These are phyloP conservation scores for Colostygia pectinataria DNA, from an alignment of 2,888 invertebrate species.

Conservation along the genomic window DNA sequence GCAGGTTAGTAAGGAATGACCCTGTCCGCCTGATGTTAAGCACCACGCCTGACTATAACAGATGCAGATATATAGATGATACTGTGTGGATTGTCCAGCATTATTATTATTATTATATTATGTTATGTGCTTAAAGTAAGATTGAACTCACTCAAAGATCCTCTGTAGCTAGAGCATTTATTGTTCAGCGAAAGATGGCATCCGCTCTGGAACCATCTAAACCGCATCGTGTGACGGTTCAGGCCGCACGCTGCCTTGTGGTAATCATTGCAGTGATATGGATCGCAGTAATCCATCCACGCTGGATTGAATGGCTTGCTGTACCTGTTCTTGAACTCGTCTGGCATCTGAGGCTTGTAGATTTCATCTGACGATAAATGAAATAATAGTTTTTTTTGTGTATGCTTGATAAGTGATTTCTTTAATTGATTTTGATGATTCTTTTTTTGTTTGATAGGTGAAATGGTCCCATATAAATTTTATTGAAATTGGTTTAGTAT, in stretches of 20 bases:
- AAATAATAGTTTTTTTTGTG: neutral
- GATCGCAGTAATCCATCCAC: conserved; percentile 69
- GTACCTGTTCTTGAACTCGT: conserved; percentile 30
- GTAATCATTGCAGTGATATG: conserved; percentile 63
- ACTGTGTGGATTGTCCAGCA: too few relatives aligned
- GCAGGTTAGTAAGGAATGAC: too few relatives aligned
- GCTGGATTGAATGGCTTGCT: conserved; percentile 38
- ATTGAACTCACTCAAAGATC: conserved; percentile 55
- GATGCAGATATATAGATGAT: too few relatives aligned
- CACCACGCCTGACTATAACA: too few relatives aligned
- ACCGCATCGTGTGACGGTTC: conserved; percentile 48
- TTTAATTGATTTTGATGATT: too few relatives aligned
- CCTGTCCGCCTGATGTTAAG: too few relatives aligned
- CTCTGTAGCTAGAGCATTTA: conserved; percentile 50
- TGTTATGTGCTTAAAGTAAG: too few relatives aligned
- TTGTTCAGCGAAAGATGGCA: conserved; percentile 65
- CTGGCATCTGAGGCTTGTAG: conserved; percentile 48
- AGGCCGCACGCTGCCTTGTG: conserved; percentile 54
- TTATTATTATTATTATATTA: too few relatives aligned
- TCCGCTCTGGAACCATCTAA: conserved; percentile 63
- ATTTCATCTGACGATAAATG: conserved; percentile 37
- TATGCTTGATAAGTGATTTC: neutral
- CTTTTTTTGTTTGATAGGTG: too few relatives aligned
- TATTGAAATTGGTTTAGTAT: too few relatives aligned
- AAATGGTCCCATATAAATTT: too few relatives aligned